Percentiles rank a stretch among this genome's conserved stretches.
phyloP scores from a whole-genome alignment of 2,888 invertebrate genomes.

The Zaprionus bogoriensis region DNA sequence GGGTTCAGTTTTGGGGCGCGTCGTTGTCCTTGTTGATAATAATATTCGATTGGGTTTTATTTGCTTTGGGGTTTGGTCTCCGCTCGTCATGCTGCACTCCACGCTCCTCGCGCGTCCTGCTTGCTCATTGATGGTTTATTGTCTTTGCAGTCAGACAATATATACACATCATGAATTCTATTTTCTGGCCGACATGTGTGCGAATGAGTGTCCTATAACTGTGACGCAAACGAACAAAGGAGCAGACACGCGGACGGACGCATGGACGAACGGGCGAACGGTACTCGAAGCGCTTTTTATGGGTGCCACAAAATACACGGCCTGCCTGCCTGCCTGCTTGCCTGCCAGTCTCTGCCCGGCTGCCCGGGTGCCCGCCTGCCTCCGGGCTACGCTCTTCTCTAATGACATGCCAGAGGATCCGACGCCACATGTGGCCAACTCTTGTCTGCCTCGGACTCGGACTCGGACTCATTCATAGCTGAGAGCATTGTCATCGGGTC shows the following conservation, averaged over 20 bases:
- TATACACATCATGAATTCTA: slow-evolving; percentile 40
- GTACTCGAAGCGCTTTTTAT: slow-evolving; percentile 50
- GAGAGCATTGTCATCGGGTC: slow-evolving; percentile 15
- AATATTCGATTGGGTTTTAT: slow-evolving; percentile 79
- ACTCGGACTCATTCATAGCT: slow-evolving; percentile 5
- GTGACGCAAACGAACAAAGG: slow-evolving; percentile 40
- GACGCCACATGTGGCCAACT: slow-evolving; percentile 43
- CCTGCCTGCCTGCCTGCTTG: too few species aligned
- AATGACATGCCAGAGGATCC: slow-evolving; percentile 17
- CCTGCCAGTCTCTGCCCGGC: too few species aligned
- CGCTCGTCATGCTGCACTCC: slow-evolving; percentile 26
- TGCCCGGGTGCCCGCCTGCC: too few species aligned
- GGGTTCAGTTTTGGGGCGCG: slow-evolving; percentile 55
- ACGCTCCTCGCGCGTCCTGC: too few species aligned
- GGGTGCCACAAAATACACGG: slow-evolving; percentile 32
- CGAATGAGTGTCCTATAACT: slow-evolving; percentile 10
- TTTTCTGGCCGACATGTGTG: slow-evolving; percentile 9
- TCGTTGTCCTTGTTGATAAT: slow-evolving; percentile 68
- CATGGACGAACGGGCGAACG: slow-evolving; percentile 3
- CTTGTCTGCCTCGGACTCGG: slow-evolving; percentile 1
- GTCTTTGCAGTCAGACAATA: slow-evolving; percentile 64
- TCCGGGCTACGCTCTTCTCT: slow-evolving; percentile 8
- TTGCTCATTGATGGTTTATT: slow-evolving; percentile 74
- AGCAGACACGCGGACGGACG: slow-evolving; percentile 3
- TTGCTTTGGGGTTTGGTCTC: slow-evolving; percentile 67